Conservation (phyloP, 2,888 invertebrate genomes). For the Drosophila siamana region DNA sequence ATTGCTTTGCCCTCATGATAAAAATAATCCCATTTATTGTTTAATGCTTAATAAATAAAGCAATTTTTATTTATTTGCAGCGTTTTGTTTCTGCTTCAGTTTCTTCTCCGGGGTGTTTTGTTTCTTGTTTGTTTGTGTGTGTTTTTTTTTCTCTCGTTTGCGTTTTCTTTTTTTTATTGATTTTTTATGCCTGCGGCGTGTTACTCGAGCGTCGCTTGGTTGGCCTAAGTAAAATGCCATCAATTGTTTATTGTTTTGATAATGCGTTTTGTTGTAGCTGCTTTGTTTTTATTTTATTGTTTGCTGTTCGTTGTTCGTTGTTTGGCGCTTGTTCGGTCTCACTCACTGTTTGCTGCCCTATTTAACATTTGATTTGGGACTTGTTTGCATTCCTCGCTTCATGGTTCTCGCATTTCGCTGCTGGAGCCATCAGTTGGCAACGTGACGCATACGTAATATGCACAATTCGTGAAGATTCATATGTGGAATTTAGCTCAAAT, state of each 20-base stretch:
- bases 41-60: constrained; percentile 81
- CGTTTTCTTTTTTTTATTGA: constrained; percentile 43
- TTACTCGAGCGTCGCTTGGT: constrained; percentile 37
- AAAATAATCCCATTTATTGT: constrained; percentile 80
- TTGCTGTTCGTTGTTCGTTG: constrained; percentile 49
- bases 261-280: constrained; percentile 54
- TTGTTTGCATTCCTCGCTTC: background rate
- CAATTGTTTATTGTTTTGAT: constrained; percentile 80
- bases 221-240: constrained; percentile 70
- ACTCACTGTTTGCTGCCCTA: background rate
- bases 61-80: constrained; percentile 78
- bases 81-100: constrained; percentile 52
- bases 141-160: constrained; percentile 1
- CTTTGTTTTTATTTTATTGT: too few relatives aligned
- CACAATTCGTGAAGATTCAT: constrained; percentile 6
- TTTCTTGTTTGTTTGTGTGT: too few relatives aligned
- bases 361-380: constrained; percentile 16
- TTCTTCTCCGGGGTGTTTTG: constrained; percentile 20
- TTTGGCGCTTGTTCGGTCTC: constrained; percentile 40
- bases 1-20: constrained; percentile 54
- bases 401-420: background rate
- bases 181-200: constrained; percentile 47
- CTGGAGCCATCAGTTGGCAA: constrained; percentile 9
- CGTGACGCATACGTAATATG: constrained; percentile 16
- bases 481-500: background rate